Conservation (phyloP, 2,113 vertebrate species). For the Kryptolebias marmoratus region DNA sequence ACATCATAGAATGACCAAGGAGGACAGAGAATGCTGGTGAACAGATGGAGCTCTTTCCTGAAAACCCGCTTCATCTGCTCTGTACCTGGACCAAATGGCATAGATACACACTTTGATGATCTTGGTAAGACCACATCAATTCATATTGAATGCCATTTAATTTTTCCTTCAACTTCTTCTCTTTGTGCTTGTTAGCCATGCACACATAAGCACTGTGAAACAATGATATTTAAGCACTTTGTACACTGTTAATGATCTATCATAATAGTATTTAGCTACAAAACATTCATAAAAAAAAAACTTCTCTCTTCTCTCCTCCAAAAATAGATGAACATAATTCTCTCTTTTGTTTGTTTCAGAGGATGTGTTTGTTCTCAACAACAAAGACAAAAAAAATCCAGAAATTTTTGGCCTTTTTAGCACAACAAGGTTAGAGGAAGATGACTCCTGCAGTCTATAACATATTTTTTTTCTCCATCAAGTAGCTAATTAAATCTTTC, state of each 20-base stretch:
- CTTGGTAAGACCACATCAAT: constrained; percentile 81
- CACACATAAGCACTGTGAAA: no score
- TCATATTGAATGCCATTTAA: not conserved
- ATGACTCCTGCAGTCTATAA: not conserved
- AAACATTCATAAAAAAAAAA: not conserved
- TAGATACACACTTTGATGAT: constrained; percentile 95
- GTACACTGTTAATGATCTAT: no score
- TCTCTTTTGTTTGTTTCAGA: constrained; percentile 81
- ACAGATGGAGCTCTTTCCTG: constrained; percentile 95
- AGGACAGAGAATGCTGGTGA: constrained; percentile 93
- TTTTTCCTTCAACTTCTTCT: not conserved
- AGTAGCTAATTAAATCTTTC: not conserved
- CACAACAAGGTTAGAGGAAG: constrained; percentile 89
- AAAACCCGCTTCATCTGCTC: constrained; percentile 94
- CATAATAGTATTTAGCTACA: no score
- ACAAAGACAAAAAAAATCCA: constrained; percentile 92
- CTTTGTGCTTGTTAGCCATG: not conserved
- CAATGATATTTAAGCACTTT: no score
- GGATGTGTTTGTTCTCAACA: constrained; percentile 93
- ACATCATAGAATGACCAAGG: constrained; percentile 90
- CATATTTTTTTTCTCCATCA: not conserved
- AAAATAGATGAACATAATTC: not conserved
- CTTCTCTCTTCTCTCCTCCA: not conserved
- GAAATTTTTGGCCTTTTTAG: constrained; percentile 97
- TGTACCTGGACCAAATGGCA: constrained; percentile 90